Percentiles rank a stretch among this genome's conserved stretches.
phyloP scores from a whole-genome alignment of 2,888 invertebrate genomes.

The Melolontha melolontha region DNA sequence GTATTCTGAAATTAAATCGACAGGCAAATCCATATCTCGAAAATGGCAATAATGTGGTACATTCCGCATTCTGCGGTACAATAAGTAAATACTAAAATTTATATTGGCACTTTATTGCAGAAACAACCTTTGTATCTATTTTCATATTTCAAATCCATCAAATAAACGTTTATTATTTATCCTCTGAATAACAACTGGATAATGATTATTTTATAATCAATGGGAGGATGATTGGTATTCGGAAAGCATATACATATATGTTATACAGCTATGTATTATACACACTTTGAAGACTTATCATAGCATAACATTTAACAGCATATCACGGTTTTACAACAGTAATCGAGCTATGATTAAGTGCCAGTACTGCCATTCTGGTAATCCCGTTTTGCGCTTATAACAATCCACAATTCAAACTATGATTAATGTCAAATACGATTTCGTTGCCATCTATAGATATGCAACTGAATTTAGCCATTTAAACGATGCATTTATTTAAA shows the following conservation, averaged over 20 bases:
- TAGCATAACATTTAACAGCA: constrained; percentile 51
- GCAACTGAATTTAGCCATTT: no score
- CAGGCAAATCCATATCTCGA: no score
- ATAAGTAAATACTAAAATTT: no score
- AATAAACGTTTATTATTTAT: constrained; percentile 2
- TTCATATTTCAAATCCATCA: constrained; percentile 5
- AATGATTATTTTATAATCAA: constrained; percentile 38
- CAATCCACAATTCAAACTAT: constrained; percentile 51
- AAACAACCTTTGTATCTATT: no score
- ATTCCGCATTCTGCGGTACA: no score
- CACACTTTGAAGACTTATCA: no score
- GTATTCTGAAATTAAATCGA: no score
- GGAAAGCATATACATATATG: constrained; percentile 3
- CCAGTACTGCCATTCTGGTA: constrained; percentile 55
- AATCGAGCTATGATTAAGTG: constrained; percentile 62
- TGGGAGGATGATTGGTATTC: constrained; percentile 42
- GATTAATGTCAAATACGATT: constrained; percentile 47
- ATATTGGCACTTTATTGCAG: no score
- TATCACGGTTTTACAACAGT: constrained; percentile 59
- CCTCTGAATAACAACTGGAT: constrained; percentile 16
- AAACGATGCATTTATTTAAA: no score
- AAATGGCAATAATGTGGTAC: no score
- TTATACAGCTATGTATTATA: no score
- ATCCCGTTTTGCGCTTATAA: constrained; percentile 57
- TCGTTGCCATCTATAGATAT: constrained; percentile 27